Percentiles rank a stretch among this genome's conserved stretches.
These are phyloP conservation scores for Nipponia nippon DNA, from an alignment of 2,113 vertebrate genomes.

Conservation along the genomic window DNA sequence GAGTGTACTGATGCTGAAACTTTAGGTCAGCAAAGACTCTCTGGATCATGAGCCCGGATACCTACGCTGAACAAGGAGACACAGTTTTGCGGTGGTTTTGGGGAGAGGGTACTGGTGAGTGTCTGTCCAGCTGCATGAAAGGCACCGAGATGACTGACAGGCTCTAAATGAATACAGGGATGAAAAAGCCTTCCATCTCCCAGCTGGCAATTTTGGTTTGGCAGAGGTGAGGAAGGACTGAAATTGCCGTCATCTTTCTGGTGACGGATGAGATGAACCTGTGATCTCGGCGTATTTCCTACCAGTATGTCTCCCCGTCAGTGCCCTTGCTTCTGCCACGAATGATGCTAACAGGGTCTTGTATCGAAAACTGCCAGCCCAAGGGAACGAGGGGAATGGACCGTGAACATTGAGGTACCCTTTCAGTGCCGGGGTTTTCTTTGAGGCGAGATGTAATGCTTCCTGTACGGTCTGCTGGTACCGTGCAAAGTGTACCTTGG, in stretches of 20 bases:
- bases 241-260: not conserved
- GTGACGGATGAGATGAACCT: not conserved
- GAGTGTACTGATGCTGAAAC: not conserved
- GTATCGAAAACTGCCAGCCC: not conserved
- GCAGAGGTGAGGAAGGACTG: not conserved
- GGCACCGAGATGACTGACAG: not conserved
- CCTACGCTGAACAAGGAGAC: not conserved
- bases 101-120: not conserved
- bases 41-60: not conserved
- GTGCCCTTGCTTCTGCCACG: not conserved
- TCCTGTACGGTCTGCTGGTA: not conserved
- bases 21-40: not conserved
- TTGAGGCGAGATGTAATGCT: not conserved
- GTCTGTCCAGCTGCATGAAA: not conserved
- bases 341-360: not conserved
- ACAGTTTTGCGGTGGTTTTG: not conserved
- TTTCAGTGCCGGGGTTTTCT: not conserved
- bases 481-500: not conserved
- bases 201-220: not conserved
- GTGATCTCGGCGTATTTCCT: not conserved
- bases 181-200: not conserved
- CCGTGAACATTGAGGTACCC: accelerated
- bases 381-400: no score
- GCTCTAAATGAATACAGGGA: not conserved
- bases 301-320: not conserved